These are phyloP conservation scores for Characodon lateralis DNA, from an alignment of 2,797 vertebrate species.

Conservation along the genomic window DNA sequence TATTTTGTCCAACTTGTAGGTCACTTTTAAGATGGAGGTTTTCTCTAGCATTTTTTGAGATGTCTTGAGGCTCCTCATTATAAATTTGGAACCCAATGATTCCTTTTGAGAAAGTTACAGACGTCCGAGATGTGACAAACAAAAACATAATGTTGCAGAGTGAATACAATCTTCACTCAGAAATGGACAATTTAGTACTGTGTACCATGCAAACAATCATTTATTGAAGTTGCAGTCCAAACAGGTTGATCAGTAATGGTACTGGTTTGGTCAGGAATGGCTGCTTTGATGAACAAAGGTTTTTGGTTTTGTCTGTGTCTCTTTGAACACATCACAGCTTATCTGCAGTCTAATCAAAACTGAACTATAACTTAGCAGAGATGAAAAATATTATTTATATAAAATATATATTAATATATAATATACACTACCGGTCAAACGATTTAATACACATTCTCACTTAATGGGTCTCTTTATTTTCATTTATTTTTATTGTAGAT, in stretches of 20 bases:
- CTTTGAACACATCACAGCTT: not conserved
- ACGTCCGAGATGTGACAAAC: not conserved
- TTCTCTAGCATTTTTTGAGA: no score
- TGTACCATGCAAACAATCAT: not conserved
- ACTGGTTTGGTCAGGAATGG: not conserved
- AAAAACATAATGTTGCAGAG: not conserved
- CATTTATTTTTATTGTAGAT: no score
- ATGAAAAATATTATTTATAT: not conserved
- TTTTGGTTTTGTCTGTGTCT: not conserved
- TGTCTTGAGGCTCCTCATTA: not conserved
- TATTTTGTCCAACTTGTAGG: not conserved
- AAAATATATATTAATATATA: not conserved
- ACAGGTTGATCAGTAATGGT: not conserved
- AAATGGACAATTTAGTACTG: not conserved
- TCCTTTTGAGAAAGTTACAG: not conserved
- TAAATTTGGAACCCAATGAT: not conserved
- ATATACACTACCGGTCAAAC: no score
- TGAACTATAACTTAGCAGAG: not conserved
- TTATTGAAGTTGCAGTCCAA: not conserved
- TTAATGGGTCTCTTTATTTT: no score
- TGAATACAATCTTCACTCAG: not conserved
- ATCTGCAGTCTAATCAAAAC: not conserved
- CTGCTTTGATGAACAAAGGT: not conserved
- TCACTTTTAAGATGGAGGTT: not conserved
- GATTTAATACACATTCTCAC: no score